phyloP scores from a whole-genome alignment of 1,140 invertebrate species.

The Anagrus nilaparvatae region DNA sequence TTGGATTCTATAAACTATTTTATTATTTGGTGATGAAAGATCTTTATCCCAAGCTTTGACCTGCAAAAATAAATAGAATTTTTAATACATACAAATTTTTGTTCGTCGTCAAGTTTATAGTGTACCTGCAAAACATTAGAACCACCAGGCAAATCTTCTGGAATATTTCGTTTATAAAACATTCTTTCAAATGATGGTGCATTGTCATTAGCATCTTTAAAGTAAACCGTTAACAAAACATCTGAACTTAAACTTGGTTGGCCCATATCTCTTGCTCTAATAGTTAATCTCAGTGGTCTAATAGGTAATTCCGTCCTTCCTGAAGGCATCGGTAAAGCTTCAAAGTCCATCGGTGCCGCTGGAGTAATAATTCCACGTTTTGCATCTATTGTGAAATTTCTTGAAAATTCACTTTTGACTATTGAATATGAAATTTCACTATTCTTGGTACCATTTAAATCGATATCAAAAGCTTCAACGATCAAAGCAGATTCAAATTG shows the following conservation, averaged over 20 bases:
- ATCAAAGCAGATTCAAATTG: conserved; percentile 67
- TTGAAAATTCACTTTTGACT: conserved; percentile 57
- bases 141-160: conserved; percentile 71
- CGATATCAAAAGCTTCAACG: conserved; percentile 75
- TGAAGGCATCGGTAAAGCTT: conserved; percentile 51
- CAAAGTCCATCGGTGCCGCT: conserved; percentile 65
- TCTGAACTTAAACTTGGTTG: conserved; percentile 63
- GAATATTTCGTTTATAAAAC: conserved; percentile 65
- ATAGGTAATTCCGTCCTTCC: conserved; percentile 44
- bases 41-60: conserved; percentile 76
- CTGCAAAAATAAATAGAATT: too few species aligned
- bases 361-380: conserved; percentile 62
- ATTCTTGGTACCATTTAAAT: conserved; percentile 79
- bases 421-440: conserved; percentile 77
- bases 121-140: conserved; percentile 65
- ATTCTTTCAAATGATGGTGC: conserved; percentile 66
- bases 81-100: too few species aligned
- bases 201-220: conserved; percentile 83
- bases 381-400: conserved; percentile 75
- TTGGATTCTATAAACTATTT: conserved; percentile 78
- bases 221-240: conserved; percentile 66
- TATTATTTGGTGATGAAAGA: conserved; percentile 76
- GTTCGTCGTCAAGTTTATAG: conserved; percentile 1
- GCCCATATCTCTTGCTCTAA: conserved; percentile 72
- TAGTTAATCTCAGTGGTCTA: conserved; percentile 60